These are phyloP conservation scores for Molossus molossus DNA, from an alignment of 2,797 vertebrate genomes.

Conservation along the genomic window DNA sequence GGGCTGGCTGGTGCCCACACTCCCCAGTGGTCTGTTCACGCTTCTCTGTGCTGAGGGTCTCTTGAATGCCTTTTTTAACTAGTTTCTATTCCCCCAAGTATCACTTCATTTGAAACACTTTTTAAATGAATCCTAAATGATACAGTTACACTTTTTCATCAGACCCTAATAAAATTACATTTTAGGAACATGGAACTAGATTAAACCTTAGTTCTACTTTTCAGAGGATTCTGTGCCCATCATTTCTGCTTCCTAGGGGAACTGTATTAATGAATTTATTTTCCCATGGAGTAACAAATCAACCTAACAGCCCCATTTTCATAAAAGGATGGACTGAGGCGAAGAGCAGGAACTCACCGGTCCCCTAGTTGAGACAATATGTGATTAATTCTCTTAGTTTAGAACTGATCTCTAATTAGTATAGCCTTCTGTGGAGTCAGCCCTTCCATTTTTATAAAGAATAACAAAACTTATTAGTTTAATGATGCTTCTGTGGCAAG, in stretches of 20 bases:
- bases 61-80: not conserved
- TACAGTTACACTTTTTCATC: not conserved
- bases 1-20: not conserved
- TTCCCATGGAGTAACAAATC: constrained; percentile 28
- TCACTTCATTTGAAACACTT: not conserved
- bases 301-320: not conserved
- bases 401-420: not conserved
- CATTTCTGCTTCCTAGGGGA: constrained; percentile 50
- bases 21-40: not conserved
- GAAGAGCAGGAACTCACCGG: not conserved
- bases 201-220: constrained; percentile 50
- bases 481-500: constrained; percentile 54
- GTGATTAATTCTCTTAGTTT: constrained; percentile 61
- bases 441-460: constrained; percentile 35
- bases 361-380: not conserved
- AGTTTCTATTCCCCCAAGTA: not conserved
- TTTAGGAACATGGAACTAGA: not conserved
- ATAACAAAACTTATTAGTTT: constrained; percentile 53
- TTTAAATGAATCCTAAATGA: constrained; percentile 9
- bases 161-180: not conserved
- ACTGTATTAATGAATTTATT: constrained; percentile 24
- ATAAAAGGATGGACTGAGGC: constrained; percentile 50
- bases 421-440: not conserved
- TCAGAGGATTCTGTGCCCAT: not conserved
- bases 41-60: not conserved